These are phyloP conservation scores for Nysson spinosus DNA, from an alignment of 2,888 invertebrate species.

Conservation along the genomic window DNA sequence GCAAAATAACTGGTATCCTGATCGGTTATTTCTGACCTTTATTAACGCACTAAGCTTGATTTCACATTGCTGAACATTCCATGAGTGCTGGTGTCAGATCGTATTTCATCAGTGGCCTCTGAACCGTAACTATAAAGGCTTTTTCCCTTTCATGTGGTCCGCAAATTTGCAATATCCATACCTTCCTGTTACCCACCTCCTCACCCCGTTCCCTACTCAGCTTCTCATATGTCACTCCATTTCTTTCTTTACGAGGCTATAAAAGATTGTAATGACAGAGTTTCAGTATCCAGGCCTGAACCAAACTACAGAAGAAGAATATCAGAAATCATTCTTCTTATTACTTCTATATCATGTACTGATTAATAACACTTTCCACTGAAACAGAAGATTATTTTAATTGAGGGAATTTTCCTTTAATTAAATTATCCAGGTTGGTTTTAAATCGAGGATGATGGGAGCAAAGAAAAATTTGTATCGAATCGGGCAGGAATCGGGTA, in stretches of 20 bases:
- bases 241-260: slow-evolving; percentile 39
- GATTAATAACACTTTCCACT: no score
- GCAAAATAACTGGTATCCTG: background rate
- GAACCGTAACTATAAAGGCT: slow-evolving; percentile 20
- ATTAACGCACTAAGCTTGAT: slow-evolving; percentile 53
- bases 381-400: no score
- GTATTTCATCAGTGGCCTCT: slow-evolving; percentile 36
- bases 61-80: slow-evolving; percentile 17
- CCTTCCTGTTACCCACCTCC: slow-evolving; percentile 16
- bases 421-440: no score
- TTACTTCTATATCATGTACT: no score
- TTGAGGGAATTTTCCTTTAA: no score
- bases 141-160: slow-evolving; percentile 16
- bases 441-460: no score
- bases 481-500: no score
- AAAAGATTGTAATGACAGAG: slow-evolving; percentile 35
- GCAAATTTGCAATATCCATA: slow-evolving; percentile 52
- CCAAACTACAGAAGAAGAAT: no score
- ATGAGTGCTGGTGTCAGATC: slow-evolving; percentile 18
- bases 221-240: slow-evolving; percentile 32
- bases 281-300: no score
- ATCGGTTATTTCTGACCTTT: slow-evolving; percentile 24
- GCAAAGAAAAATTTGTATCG: no score
- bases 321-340: no score
- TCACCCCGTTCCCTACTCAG: background rate